These are phyloP conservation scores for Myotis planiceps DNA, from an alignment of 2,797 vertebrate species.

Conservation along the genomic window DNA sequence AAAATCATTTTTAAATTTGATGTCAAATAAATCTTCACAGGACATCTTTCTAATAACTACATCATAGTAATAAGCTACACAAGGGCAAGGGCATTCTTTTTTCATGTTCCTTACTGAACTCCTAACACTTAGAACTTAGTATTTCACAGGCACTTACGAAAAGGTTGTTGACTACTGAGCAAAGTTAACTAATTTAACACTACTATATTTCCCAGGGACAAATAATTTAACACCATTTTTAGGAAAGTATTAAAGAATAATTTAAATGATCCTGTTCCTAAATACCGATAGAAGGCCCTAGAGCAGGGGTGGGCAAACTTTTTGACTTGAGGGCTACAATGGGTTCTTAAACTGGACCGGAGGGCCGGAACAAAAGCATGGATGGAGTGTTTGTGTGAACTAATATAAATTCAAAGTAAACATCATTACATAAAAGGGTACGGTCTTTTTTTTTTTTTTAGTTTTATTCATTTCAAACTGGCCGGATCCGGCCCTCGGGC, in stretches of 20 bases:
- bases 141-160: background rate
- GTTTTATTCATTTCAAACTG: no score
- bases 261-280: constrained; percentile 29
- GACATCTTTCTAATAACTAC: background rate
- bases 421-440: no score
- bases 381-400: no score
- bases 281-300: background rate
- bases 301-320: no score
- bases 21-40: background rate
- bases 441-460: no score
- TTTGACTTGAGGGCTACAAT: no score
- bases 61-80: background rate
- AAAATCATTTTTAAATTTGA: constrained; percentile 26
- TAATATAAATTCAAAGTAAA: no score
- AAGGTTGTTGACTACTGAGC: background rate
- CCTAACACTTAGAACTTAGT: background rate
- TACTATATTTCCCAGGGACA: constrained; percentile 70
- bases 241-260: constrained; percentile 72
- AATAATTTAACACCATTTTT: constrained; percentile 50
- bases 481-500: no score
- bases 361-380: no score
- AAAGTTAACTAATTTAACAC: constrained; percentile 36
- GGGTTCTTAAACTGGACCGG: no score
- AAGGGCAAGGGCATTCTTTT: background rate
- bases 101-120: background rate